Base-by-base conservation (phyloP, 2,888 invertebrate species). In the Erebia palarica region DNA sequence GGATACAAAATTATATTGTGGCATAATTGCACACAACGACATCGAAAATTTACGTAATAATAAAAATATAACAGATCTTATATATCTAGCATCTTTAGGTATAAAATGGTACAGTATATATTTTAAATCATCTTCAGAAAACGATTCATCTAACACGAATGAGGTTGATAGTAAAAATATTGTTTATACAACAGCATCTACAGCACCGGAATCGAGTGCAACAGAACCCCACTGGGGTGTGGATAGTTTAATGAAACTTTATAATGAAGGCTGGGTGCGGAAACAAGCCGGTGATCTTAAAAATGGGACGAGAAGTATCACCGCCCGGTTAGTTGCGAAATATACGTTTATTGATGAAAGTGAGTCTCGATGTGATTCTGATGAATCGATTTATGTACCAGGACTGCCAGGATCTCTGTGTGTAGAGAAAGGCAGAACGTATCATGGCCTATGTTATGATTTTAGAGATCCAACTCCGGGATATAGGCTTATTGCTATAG, bases 401-500 rank as follows among this genome's bases (percentile, higher is more conserved):
- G 92, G 92, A 8, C 58, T 76, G 27, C 85, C 92, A 2, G 92
- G 88, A 1, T 85, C 87, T 0, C 55, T 77, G 44, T 93, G 92
- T 70, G 73, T 84, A 14, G 88, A 89, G 76, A 85, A 75, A 64
- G 88, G 91, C 1, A 80, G 82, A 68, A 84, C 84, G 66, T 92
- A 84, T 74, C 72, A 79, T 16, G 83, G 84, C 0, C 79, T 92
- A 9, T 93, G 92, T 77, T 91, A 89, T 71, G 85, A 87, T 70
- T 92, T 81, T 72, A 81, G 85, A 60, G 91, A 92, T 73, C 87
- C 88, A 13, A 84, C 86, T 1, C 85, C 89, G n/a, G 89, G 86
- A 0, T 92, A 91, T 69, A 83, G 92, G 74, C 71, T 89, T 16
- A 84, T 88, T 57, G 90, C 92, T 11, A 86, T 92, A n/a, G 21